Conservation (phyloP, 2,113 vertebrate genomes). For the Brachyistius frenatus region DNA sequence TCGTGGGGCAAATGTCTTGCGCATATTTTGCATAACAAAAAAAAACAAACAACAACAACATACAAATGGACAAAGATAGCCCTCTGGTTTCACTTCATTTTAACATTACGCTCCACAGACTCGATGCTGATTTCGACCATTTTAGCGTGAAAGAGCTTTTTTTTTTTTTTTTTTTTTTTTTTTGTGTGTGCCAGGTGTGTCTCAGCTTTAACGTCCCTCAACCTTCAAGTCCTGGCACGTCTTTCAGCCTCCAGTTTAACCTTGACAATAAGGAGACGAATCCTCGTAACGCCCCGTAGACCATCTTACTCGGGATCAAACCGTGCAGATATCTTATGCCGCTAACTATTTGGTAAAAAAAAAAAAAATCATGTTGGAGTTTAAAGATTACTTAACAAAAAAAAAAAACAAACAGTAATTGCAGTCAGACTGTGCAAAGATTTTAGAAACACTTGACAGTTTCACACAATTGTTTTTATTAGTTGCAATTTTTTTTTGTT, state of each 20-base stretch:
- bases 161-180: too few relatives aligned
- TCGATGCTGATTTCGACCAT: too few relatives aligned
- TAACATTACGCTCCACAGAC: not conserved
- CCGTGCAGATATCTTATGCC: not conserved
- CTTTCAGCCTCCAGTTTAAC: slow-evolving; percentile 43
- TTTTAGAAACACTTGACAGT: too few relatives aligned
- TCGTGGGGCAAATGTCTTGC: not conserved
- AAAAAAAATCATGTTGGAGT: not conserved
- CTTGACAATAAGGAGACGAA: slow-evolving; percentile 37
- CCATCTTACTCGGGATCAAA: not conserved
- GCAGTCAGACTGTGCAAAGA: too few relatives aligned
- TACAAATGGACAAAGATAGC: not conserved
- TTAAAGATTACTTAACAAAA: not conserved
- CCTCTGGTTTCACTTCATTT: not conserved
- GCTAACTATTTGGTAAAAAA: too few relatives aligned
- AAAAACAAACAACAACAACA: not conserved
- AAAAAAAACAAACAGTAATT: not conserved
- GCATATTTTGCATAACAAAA: not conserved
- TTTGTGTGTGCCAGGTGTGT: too few relatives aligned
- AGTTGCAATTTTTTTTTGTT: too few relatives aligned
- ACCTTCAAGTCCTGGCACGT: not conserved
- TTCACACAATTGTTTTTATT: too few relatives aligned
- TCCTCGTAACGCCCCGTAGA: not conserved
- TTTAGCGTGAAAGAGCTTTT: too few relatives aligned
- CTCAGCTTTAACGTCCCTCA: not conserved